A percentile compares a stretch with the other conserved stretches of the same genome.
Conservation (phyloP, 2,797 vertebrate species). For the Eospalax fontanierii region DNA sequence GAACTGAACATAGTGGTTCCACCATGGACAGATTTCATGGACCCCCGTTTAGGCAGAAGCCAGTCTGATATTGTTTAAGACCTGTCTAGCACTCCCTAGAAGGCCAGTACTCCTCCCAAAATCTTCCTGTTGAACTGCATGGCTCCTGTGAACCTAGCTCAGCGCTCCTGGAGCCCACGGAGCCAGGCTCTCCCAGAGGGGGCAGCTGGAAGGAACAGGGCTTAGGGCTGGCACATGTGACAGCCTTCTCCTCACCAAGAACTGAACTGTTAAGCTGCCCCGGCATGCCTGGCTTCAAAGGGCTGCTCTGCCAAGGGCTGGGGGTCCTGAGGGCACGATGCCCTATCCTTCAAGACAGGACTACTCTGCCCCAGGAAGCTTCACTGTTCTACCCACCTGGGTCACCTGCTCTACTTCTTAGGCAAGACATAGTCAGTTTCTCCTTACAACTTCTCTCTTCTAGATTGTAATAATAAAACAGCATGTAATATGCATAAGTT, state of each 20-base stretch:
- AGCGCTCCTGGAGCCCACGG: neutral
- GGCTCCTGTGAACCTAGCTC: neutral
- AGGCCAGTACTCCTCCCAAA: no score
- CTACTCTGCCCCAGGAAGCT: neutral
- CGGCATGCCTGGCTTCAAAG: no score
- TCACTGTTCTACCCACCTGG: neutral
- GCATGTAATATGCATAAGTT: neutral
- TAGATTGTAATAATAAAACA: neutral
- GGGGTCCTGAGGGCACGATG: neutral
- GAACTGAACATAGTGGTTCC: neutral
- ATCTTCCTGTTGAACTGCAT: neutral
- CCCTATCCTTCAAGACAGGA: neutral
- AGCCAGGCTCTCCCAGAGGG: neutral
- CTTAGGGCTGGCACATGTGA: neutral
- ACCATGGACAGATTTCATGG: neutral
- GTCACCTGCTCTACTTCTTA: neutral
- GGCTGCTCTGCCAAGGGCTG: neutral
- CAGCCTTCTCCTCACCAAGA: neutral
- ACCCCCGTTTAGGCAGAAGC: neutral
- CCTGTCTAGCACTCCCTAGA: neutral
- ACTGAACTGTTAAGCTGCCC: no score
- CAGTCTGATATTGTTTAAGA: neutral
- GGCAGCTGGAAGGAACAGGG: neutral
- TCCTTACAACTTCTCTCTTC: neutral
- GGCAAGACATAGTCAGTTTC: neutral